phyloP scores from a whole-genome alignment of 2,113 vertebrate species.

The Promerops cafer region DNA sequence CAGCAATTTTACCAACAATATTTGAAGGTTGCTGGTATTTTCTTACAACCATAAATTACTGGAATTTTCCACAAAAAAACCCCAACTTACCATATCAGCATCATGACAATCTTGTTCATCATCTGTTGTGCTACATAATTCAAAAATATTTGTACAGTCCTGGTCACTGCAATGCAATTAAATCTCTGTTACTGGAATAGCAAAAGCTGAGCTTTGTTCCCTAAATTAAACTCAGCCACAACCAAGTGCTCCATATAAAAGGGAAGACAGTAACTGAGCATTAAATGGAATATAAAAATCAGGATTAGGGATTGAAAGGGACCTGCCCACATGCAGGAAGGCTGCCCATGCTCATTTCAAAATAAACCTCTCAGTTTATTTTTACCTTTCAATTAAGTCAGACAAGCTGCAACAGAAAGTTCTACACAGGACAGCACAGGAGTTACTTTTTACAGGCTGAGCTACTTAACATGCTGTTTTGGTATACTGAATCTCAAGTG shows the following conservation, averaged over 20 bases:
- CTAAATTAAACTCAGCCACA: not conserved
- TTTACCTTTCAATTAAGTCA: not conserved
- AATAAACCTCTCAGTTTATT: not conserved
- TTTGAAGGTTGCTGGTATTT: not conserved
- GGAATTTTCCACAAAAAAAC: not conserved
- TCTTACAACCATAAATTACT: not conserved
- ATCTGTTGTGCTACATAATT: conserved; percentile 84
- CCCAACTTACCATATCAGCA: conserved; percentile 77
- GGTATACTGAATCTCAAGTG: not conserved
- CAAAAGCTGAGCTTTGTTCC: not conserved
- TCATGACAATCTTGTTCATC: conserved; percentile 74
- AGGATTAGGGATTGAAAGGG: not conserved
- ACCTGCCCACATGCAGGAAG: not conserved
- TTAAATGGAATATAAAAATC: not conserved
- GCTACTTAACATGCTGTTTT: not conserved
- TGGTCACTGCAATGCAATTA: conserved; percentile 77
- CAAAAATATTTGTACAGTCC: conserved; percentile 86
- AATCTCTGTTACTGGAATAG: not conserved
- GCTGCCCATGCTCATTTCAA: not conserved
- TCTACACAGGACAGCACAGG: not conserved
- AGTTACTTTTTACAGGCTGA: not conserved
- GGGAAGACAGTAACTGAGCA: not conserved
- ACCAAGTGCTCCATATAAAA: not conserved
- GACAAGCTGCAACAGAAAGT: not conserved
- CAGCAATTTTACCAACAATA: not conserved